These are phyloP conservation scores for Merluccius polli DNA, from an alignment of 2,797 vertebrate genomes.

Conservation along the genomic window DNA sequence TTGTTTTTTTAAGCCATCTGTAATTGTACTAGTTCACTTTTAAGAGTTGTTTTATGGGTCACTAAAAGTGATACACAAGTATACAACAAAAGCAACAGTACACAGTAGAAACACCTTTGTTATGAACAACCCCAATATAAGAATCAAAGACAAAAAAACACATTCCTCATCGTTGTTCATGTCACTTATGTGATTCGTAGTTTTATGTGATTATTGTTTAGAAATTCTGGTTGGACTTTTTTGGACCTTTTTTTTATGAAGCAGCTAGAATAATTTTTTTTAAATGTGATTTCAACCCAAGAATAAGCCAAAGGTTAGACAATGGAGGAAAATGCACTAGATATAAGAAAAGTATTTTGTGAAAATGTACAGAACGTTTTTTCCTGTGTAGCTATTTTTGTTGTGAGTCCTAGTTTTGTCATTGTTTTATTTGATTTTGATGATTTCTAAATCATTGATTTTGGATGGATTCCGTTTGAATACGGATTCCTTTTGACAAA, in stretches of 20 bases:
- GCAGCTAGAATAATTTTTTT: slow-evolving; percentile 32
- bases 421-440: slow-evolving; percentile 44
- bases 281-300: slow-evolving; percentile 50
- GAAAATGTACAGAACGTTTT: slow-evolving; percentile 40
- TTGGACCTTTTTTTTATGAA: slow-evolving; percentile 34
- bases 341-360: slow-evolving; percentile 47
- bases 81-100: slow-evolving; percentile 12
- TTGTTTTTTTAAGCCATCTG: slow-evolving; percentile 13
- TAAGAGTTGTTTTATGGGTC: slow-evolving; percentile 3
- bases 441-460: slow-evolving; percentile 35
- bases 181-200: not conserved
- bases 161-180: slow-evolving; percentile 18
- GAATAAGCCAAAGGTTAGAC: slow-evolving; percentile 74
- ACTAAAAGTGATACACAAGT: not conserved
- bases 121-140: slow-evolving; percentile 1
- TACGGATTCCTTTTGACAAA: slow-evolving; percentile 57
- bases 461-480: slow-evolving; percentile 45
- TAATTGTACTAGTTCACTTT: slow-evolving; percentile 30
- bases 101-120: not conserved
- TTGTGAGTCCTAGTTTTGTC: slow-evolving; percentile 24
- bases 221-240: slow-evolving; percentile 15
- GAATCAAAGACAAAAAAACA: slow-evolving; percentile 6
- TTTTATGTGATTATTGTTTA: slow-evolving; percentile 27
- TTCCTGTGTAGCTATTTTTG: slow-evolving; percentile 34
- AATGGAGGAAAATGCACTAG: slow-evolving; percentile 59